phyloP scores from a whole-genome alignment of 2,797 vertebrate genomes.

The Molossus alvarezi region DNA sequence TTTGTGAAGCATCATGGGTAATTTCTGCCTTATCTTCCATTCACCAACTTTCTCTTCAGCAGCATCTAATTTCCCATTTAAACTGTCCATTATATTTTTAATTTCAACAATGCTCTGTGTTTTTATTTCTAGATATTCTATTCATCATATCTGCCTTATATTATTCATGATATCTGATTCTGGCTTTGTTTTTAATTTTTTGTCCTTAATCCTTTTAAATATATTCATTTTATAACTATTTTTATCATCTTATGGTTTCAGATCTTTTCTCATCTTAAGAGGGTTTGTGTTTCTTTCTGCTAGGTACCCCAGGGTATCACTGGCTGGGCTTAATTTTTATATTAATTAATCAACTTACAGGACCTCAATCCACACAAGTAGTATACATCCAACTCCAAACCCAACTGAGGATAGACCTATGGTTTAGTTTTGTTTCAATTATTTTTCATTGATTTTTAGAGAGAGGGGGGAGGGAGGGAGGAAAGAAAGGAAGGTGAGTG shows the following conservation, averaged over 20 bases:
- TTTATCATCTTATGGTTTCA: conserved; percentile 16
- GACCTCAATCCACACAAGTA: not conserved
- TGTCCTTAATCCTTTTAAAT: conserved; percentile 61
- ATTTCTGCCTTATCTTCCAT: conserved; percentile 52
- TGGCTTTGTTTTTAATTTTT: conserved; percentile 31
- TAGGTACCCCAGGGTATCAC: not conserved
- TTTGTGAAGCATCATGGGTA: not conserved
- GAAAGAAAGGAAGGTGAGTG: too few relatives aligned
- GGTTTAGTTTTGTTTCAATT: not conserved
- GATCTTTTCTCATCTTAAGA: conserved; percentile 39
- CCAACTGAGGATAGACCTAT: conserved; percentile 14
- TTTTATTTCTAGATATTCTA: conserved; percentile 62
- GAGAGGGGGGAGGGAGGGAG: not conserved
- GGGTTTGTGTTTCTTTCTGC: not conserved
- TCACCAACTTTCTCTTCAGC: conserved; percentile 41
- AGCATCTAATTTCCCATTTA: not conserved
- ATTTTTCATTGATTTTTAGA: not conserved
- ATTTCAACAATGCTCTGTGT: not conserved
- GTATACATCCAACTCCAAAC: conserved; percentile 52
- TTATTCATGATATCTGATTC: not conserved
- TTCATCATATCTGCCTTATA: conserved; percentile 9
- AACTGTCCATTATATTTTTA: not conserved
- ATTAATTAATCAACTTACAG: conserved; percentile 25
- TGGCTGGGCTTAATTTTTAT: conserved; percentile 41
- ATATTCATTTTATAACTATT: conserved; percentile 25